A percentile compares a stretch with the other conserved stretches of the same genome.
phyloP scores from a whole-genome alignment of 2,797 vertebrate genomes.

The Taenioides sp. region DNA sequence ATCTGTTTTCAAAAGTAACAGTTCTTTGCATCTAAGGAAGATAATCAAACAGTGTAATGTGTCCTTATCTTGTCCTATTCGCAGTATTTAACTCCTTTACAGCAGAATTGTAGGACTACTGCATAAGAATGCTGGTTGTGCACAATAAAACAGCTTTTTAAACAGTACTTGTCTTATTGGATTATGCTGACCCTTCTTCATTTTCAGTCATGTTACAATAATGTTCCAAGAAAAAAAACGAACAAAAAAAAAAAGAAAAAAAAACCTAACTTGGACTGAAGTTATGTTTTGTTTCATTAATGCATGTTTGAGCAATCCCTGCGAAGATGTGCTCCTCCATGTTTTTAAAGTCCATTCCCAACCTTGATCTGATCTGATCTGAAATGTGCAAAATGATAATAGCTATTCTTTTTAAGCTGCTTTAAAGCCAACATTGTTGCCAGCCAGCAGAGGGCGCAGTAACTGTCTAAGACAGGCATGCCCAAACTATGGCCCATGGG shows the following conservation, averaged over 20 bases:
- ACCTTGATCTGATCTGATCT: no score
- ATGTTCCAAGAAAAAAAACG: no score
- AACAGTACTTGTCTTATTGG: slow-evolving; percentile 55
- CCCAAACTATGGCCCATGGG: no score
- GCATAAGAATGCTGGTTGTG: not conserved
- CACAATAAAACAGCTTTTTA: slow-evolving; percentile 25
- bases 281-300: no score
- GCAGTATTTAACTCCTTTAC: slow-evolving; percentile 28
- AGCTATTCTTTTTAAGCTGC: not conserved
- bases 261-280: no score
- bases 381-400: no score
- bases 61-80: not conserved
- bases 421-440: not conserved
- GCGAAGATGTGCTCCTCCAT: no score
- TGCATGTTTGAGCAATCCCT: no score
- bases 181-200: no score
- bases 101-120: slow-evolving; percentile 23
- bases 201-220: no score
- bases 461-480: not conserved
- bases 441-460: slow-evolving; percentile 1
- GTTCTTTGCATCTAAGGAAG: not conserved
- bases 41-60: not conserved
- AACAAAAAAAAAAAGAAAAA: no score
- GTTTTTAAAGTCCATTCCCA: no score
- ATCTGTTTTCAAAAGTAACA: not conserved